Evolutionary conservation across 2,888 invertebrate species (phyloP).

Genomic region (Eucriotettix oculatus): DNA sequence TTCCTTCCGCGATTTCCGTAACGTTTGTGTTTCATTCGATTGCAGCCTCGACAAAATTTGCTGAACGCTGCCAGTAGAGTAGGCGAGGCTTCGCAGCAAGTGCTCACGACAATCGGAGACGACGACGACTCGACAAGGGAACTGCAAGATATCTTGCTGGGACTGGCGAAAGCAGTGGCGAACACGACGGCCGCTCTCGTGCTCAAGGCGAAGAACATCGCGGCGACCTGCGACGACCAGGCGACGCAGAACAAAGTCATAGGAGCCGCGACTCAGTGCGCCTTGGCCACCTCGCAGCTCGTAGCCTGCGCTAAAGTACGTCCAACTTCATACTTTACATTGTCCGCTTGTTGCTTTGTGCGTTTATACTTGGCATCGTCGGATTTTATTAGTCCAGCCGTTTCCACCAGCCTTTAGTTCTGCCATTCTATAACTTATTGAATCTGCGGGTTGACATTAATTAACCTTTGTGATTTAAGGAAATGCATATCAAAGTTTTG

Average conservation of each 20-base stretch:
- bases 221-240: conserved; percentile 73
- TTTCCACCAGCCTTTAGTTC: too few species aligned
- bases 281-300: conserved; percentile 90
- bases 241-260: conserved; percentile 77
- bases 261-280: conserved; percentile 91
- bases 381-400: too few species aligned
- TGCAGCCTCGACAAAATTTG: conserved; percentile 74
- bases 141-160: conserved; percentile 76
- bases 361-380: too few species aligned
- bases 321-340: background rate
- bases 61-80: conserved; percentile 91
- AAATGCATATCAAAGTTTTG: too few species aligned
- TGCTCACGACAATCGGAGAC: conserved; percentile 83
- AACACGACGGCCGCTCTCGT: conserved; percentile 95
- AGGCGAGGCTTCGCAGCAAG: conserved; percentile 90
- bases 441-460: too few species aligned
- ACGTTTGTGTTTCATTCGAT: conserved; percentile 11
- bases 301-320: conserved; percentile 87
- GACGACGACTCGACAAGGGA: conserved; percentile 64
- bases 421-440: too few species aligned
- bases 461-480: too few species aligned
- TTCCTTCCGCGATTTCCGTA: too few species aligned
- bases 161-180: conserved; percentile 91
- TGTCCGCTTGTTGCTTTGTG: too few species aligned
- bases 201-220: conserved; percentile 89